A percentile compares a stretch with the other conserved stretches of the same genome.
Evolutionary conservation across 2,888 invertebrate genomes (phyloP).

Genomic region (Melieria picta): DNA sequence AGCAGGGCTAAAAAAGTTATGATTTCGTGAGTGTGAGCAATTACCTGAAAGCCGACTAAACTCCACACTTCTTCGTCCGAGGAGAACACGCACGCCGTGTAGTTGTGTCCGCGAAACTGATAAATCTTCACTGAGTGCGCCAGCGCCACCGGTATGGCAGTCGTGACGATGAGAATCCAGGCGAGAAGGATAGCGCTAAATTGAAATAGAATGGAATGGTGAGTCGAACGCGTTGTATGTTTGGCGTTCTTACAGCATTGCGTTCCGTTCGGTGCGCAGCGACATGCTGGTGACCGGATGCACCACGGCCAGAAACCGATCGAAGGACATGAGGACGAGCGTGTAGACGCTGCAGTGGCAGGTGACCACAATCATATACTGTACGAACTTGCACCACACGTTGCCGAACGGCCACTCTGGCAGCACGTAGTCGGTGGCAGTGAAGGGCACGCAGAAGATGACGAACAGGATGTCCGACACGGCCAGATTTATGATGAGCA

Average conservation of each 20-base stretch:
- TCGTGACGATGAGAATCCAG: constrained; percentile 83
- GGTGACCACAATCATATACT: constrained; percentile 91
- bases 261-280: constrained; percentile 83
- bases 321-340: constrained; percentile 91
- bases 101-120: constrained; percentile 72
- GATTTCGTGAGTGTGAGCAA: constrained; percentile 20
- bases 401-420: constrained; percentile 92
- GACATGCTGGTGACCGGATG: constrained; percentile 91
- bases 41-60: constrained; percentile 65
- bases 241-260: constrained; percentile 68
- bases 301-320: constrained; percentile 91
- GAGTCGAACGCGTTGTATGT: background rate
- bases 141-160: constrained; percentile 81
- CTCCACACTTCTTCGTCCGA: constrained; percentile 71
- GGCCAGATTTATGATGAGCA: constrained; percentile 89
- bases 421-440: constrained; percentile 88
- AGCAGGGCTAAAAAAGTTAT: too few species aligned
- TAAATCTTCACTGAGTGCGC: constrained; percentile 81
- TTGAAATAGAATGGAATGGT: background rate
- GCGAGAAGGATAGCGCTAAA: constrained; percentile 77
- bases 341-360: constrained; percentile 95
- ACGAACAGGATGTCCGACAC: constrained; percentile 92
- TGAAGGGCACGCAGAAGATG: constrained; percentile 93
- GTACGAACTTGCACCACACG: constrained; percentile 85
- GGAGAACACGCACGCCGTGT: constrained; percentile 77